Conservation (phyloP, 2,888 invertebrate genomes). For the Lycia hirtaria region DNA sequence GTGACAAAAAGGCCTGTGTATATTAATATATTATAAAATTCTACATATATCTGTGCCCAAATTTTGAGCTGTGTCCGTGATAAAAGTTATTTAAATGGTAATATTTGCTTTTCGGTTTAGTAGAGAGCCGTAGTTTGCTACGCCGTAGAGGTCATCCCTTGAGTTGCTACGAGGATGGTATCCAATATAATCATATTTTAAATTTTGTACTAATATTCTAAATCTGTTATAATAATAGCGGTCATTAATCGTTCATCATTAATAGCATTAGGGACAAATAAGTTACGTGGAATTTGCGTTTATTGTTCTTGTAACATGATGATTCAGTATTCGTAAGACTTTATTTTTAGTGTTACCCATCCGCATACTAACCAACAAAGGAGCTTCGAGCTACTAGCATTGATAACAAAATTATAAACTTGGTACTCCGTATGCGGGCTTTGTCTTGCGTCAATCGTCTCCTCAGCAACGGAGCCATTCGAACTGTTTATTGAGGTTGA, state of each 20-base stretch:
- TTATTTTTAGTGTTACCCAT: constrained; percentile 1
- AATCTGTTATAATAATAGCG: too few relatives aligned
- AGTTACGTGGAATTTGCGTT: neutral
- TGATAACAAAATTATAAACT: constrained; percentile 29
- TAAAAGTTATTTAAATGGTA: too few relatives aligned
- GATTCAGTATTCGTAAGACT: neutral
- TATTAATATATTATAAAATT: too few relatives aligned
- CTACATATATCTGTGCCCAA: too few relatives aligned
- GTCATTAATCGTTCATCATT: too few relatives aligned
- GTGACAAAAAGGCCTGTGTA: too few relatives aligned
- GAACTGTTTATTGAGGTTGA: constrained; percentile 27
- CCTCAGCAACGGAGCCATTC: constrained; percentile 20
- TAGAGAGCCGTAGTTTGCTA: constrained; percentile 1
- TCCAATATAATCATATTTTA: neutral
- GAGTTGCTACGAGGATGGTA: neutral
- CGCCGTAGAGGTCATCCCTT: constrained; percentile 7
- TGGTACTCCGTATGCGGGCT: constrained; percentile 37
- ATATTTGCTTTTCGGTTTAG: neutral
- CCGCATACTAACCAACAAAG: neutral
- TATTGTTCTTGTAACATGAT: neutral
- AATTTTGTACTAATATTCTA: too few relatives aligned
- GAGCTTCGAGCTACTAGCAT: neutral
- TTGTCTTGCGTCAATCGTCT: constrained; percentile 39
- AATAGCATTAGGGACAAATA: too few relatives aligned
- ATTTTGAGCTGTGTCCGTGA: too few relatives aligned